Conservation (phyloP, 2,113 vertebrate genomes). For the Triplophysa rosa region DNA sequence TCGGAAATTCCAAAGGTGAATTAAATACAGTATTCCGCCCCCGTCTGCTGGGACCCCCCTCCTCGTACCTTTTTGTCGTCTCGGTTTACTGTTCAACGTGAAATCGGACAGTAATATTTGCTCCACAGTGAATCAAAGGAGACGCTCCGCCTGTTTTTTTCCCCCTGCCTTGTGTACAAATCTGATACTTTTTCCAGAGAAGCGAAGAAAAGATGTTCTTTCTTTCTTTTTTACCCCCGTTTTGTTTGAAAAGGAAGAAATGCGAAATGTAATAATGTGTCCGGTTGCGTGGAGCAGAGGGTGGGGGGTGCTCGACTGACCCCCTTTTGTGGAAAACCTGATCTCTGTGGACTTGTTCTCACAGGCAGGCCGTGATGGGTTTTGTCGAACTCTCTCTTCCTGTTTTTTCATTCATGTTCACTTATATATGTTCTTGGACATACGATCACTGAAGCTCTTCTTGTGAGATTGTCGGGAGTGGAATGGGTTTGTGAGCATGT, state of each 20-base stretch:
- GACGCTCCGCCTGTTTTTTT: constrained; percentile 20
- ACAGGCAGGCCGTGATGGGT: constrained; percentile 46
- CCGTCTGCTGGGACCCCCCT: neutral
- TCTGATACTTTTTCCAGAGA: constrained; percentile 55
- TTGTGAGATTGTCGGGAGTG: constrained; percentile 12
- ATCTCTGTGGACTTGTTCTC: constrained; percentile 51
- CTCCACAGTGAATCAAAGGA: constrained; percentile 48
- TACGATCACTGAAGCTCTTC: constrained; percentile 1
- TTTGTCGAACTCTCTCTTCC: neutral
- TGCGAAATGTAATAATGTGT: constrained; percentile 47
- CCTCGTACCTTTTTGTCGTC: constrained; percentile 42
- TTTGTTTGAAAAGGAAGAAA: constrained; percentile 47
- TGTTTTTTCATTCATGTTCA: neutral
- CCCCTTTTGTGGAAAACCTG: constrained; percentile 51
- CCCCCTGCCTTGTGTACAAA: constrained; percentile 42
- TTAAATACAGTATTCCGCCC: constrained; percentile 45
- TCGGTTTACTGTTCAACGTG: constrained; percentile 55
- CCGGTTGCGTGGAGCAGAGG: constrained; percentile 23
- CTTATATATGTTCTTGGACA: constrained; percentile 29
- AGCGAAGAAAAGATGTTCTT: constrained; percentile 41
- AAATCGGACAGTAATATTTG: constrained; percentile 55
- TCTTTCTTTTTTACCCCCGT: constrained; percentile 9
- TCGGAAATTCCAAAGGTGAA: constrained; percentile 58
- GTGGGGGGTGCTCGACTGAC: constrained; percentile 30
- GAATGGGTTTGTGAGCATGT: neutral